phyloP scores from a whole-genome alignment of 2,113 vertebrate species.

The Panurus biarmicus region DNA sequence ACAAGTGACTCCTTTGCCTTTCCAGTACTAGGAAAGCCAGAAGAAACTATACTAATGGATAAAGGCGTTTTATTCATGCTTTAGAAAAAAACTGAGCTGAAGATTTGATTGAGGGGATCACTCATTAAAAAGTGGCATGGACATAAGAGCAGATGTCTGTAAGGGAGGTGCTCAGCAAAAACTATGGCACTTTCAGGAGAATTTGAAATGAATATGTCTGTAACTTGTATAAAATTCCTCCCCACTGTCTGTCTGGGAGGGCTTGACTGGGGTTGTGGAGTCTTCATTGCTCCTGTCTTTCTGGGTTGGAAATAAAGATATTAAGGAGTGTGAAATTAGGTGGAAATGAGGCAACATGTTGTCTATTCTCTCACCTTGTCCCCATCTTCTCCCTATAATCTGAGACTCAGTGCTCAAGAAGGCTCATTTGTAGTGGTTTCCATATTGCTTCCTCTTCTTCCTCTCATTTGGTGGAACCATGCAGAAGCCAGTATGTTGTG shows the following conservation, averaged over 20 bases:
- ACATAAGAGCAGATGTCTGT: rapidly evolving
- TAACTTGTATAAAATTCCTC: not conserved
- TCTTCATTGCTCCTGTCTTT: not conserved
- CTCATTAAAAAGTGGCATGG: not conserved
- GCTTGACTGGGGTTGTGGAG: not conserved
- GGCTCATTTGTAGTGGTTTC: not conserved
- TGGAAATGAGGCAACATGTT: not conserved
- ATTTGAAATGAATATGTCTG: not conserved
- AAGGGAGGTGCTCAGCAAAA: not conserved
- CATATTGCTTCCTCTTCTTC: not conserved
- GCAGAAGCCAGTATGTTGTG: not conserved
- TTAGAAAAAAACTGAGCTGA: not conserved
- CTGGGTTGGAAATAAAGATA: not conserved
- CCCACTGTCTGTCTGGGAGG: not conserved
- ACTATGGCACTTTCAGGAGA: not conserved
- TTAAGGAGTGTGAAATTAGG: not conserved
- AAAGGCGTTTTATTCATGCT: not conserved
- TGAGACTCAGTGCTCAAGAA: not conserved
- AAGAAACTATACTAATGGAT: not conserved
- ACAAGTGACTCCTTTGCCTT: not conserved
- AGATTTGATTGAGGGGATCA: not conserved
- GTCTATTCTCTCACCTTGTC: not conserved
- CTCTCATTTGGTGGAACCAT: not conserved
- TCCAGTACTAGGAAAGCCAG: not conserved
- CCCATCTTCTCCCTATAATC: not conserved